phyloP scores from a whole-genome alignment of 2,888 invertebrate species.

The Cantharis rufa region DNA sequence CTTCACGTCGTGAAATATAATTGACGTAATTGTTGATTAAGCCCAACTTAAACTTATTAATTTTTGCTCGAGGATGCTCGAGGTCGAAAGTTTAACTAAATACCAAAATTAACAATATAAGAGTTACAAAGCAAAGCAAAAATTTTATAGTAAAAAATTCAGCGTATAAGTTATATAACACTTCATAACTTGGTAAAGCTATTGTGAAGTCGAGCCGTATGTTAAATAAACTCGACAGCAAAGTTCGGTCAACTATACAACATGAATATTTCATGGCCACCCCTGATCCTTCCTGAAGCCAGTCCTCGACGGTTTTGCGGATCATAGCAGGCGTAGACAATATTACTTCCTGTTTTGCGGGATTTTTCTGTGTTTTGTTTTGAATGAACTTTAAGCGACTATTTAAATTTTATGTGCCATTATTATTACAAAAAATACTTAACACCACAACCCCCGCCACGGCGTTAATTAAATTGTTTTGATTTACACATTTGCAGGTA shows the following conservation, averaged over 20 bases:
- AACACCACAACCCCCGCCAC: not conserved
- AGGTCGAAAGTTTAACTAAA: not conserved
- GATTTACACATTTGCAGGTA: not conserved
- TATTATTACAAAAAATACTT: not conserved
- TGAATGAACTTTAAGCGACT: slow-evolving; percentile 18
- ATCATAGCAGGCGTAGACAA: slow-evolving; percentile 15
- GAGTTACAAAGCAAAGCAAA: not conserved
- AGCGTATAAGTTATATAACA: slow-evolving; percentile 15
- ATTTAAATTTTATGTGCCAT: slow-evolving; percentile 13
- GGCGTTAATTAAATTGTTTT: not conserved
- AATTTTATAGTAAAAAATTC: slow-evolving; percentile 6
- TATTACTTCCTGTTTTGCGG: slow-evolving; percentile 29
- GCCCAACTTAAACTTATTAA: not conserved
- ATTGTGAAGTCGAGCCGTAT: slow-evolving; percentile 13
- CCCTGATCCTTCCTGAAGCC: slow-evolving; percentile 30
- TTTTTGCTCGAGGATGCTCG: not conserved
- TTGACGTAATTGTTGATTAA: not conserved
- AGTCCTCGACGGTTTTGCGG: slow-evolving; percentile 14
- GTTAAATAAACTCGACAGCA: slow-evolving; percentile 23
- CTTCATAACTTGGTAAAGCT: slow-evolving; percentile 21
- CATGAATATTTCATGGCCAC: slow-evolving; percentile 32
- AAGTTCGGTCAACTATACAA: slow-evolving; percentile 17
- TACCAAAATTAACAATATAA: not conserved
- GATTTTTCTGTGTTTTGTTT: slow-evolving; percentile 20
- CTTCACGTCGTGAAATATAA: not conserved